These are phyloP conservation scores for Zeus faber DNA, from an alignment of 2,113 vertebrate species.

Conservation along the genomic window DNA sequence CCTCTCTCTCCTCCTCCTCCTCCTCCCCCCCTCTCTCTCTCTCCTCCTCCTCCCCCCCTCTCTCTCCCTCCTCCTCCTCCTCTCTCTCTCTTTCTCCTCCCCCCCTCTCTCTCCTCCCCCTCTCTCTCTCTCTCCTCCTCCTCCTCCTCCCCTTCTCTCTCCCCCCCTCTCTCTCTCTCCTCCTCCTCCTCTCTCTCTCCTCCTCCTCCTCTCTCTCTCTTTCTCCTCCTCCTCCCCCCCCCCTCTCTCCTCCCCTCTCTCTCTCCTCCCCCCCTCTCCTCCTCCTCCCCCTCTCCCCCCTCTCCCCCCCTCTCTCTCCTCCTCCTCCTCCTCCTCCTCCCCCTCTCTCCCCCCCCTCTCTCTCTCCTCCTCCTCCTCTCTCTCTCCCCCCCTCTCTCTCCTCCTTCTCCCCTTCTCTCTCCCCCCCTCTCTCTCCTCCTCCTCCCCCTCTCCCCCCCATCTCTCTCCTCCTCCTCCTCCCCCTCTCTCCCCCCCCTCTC, in stretches of 20 bases:
- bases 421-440: no score
- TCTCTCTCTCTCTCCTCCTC: no score
- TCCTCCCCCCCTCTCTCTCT: not conserved
- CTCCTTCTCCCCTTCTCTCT: not conserved
- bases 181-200: not conserved
- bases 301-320: not conserved
- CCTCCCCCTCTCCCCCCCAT: not conserved
- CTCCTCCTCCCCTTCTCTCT: no score
- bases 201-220: not conserved
- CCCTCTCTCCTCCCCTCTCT: not conserved
- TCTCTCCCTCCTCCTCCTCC: not conserved
- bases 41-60: not conserved
- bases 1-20: not conserved
- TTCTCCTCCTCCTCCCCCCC: not conserved
- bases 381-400: not conserved
- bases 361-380: not conserved
- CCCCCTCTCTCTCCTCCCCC: not conserved
- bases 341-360: not conserved
- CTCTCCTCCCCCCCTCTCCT: not conserved
- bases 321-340: not conserved
- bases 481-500: not conserved
- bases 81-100: not conserved
- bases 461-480: not conserved
- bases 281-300: not conserved
- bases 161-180: no score